Evolutionary conservation across 2,113 vertebrate genomes (phyloP).

Genomic region (Hiodon tergisus): DNA sequence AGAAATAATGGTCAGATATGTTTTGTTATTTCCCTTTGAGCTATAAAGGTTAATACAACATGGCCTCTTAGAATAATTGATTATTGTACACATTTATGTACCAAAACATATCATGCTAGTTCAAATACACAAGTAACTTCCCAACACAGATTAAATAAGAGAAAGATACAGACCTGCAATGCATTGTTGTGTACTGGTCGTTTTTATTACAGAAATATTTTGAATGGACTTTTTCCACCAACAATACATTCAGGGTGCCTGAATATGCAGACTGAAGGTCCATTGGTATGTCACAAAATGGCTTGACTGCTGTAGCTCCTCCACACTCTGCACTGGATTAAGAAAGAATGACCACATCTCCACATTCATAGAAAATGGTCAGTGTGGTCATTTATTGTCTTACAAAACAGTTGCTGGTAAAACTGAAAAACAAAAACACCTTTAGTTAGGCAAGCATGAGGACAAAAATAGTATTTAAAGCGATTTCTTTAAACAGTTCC

Average conservation of each 20-base stretch:
- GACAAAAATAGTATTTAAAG: slow-evolving; percentile 37
- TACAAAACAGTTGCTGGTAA: slow-evolving; percentile 62
- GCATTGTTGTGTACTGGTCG: slow-evolving; percentile 18
- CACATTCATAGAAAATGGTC: slow-evolving; percentile 43
- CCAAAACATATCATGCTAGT: no score
- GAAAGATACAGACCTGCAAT: not conserved
- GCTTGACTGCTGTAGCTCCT: not conserved
- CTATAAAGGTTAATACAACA: no score
- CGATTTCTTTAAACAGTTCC: not conserved
- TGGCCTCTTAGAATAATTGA: no score
- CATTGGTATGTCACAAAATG: not conserved
- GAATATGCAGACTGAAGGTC: slow-evolving; percentile 46
- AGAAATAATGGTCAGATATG: no score
- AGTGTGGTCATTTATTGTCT: slow-evolving; percentile 25
- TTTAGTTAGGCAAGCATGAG: slow-evolving; percentile 60
- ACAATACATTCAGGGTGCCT: slow-evolving; percentile 67
- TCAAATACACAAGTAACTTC: not conserved
- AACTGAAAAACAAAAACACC: slow-evolving; percentile 63
- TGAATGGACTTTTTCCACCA: slow-evolving; percentile 56
- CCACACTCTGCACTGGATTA: not conserved
- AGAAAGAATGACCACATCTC: slow-evolving; percentile 28
- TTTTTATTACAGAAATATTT: slow-evolving; percentile 66
- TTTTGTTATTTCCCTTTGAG: no score
- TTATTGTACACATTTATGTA: no score
- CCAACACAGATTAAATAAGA: not conserved